A percentile compares a stretch with the other conserved stretches of the same genome.
Evolutionary conservation across 2,113 vertebrate genomes (phyloP).

Genomic region (Australoheros scitulus): DNA sequence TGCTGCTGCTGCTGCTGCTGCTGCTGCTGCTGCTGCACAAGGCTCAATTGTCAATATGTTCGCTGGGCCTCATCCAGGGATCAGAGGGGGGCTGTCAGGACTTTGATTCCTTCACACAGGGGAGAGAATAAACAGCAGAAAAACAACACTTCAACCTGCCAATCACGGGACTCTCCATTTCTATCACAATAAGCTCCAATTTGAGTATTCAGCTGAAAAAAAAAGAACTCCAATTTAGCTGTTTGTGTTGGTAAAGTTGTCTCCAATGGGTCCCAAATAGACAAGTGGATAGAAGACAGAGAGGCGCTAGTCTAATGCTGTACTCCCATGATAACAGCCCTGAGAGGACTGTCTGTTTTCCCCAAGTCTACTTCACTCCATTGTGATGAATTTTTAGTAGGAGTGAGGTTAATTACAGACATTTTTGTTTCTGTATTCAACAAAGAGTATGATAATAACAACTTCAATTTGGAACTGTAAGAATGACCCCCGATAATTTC

Average conservation of each 20-base stretch:
- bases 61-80: slow-evolving; percentile 70
- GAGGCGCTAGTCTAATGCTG: background rate
- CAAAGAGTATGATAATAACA: background rate
- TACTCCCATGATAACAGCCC: background rate
- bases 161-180: slow-evolving; percentile 42
- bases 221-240: background rate
- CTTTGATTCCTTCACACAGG: slow-evolving; percentile 61
- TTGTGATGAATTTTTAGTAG: background rate
- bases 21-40: slow-evolving; percentile 19
- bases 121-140: slow-evolving; percentile 65
- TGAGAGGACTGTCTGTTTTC: background rate
- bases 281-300: background rate
- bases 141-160: slow-evolving; percentile 56
- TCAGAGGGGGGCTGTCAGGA: slow-evolving; percentile 61
- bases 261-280: slow-evolving; percentile 8
- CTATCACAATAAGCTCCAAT: slow-evolving; percentile 25
- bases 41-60: slow-evolving; percentile 64
- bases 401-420: slow-evolving; percentile 26
- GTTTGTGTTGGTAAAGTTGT: slow-evolving; percentile 6
- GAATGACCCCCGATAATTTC: background rate
- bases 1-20: slow-evolving; percentile 8
- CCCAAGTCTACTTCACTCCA: background rate
- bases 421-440: slow-evolving; percentile 29
- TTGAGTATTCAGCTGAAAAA: slow-evolving; percentile 20
- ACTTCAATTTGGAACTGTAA: background rate